Base-by-base conservation (phyloP, 2,888 invertebrate genomes). In the Lypha dubia region DNA sequence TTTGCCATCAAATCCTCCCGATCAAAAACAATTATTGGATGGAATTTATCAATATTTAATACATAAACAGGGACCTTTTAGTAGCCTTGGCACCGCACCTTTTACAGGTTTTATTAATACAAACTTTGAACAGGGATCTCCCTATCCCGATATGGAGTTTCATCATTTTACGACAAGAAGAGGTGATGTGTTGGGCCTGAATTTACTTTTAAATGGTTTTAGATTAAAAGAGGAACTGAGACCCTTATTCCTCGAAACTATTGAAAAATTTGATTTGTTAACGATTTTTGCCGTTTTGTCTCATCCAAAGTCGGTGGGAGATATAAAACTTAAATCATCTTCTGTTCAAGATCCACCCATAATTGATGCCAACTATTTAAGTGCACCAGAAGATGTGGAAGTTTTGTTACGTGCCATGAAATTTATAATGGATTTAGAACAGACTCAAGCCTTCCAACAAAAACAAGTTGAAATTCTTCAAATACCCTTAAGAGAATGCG, bases 311-410 rank as follows among this genome's bases (percentile, higher is more conserved):
- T 94, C 94, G 0, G 91, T 91, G 13, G 95, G 95, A 3, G 87
- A 88, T 41, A 87, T 96, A 0, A 90, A 92, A 17, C 89, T 96
- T 1, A 91, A 91, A 58, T 93, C 93, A 7, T 85, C 87, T 0
- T 90, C 95, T 88, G 94, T 95, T 0, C 87, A 89, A 4, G 93
- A 94, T 6, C 93, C 94, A 32, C 96, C 96, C 0, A 87, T 93
- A 62, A 94, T 96, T 65, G 92, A 94, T 84, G 93, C 95, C n/a
- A 95, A 95, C 88, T 96, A 96, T 89, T 93, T 96, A 62, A 91
- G 93, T 0, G 93, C 94, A 35, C 92, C 92, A 1, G 92, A 93
- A 22, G 95, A 96, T 87, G 90, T 94, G 41, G 92, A 93, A 28
- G 93, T 93, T 0, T 90, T 94, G 1, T 91, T 93, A 63, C 89